Evolutionary conservation across 2,797 vertebrate genomes (phyloP), one percentile per base, ranked within the genome.

Genomic region (Hipposideros larvatus): DNA sequence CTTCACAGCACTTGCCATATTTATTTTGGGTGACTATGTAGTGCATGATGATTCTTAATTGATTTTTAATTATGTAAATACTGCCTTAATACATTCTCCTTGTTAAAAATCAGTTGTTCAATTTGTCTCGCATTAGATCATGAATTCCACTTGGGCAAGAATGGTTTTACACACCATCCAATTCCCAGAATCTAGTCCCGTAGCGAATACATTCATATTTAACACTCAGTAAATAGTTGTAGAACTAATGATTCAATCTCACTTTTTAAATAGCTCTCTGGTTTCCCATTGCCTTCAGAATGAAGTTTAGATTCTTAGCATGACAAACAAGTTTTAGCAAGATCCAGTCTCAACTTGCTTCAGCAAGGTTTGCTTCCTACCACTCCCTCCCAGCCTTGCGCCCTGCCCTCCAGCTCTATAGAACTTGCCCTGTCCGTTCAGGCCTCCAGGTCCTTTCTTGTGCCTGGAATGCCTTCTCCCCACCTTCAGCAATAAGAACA

Each of bases 321-420:
- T 37, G 87, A 92, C 15, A 87, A 87, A 93, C 78, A 94, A 86
- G 79, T 80, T 91, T 95, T 91, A 91, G 63, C 41, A 90, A 87
- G 65, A 87, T 83, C 95, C 75, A 91, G 93, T 71, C 85, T n/a
- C 24, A 94, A 37, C 77, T 83, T 77, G 31, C 87, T 91, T 91
- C 83, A 70, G n/a, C n/a, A n/a, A n/a, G 70, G 80, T 26, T 83
- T 93, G 26, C 43, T 94, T 94, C 51, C 78, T 41, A 79, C 13
- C 41, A n/a, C 46, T 66, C 53, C 53, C 7, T 91, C 10, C 18
- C 19, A 28, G 43, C 77, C 63, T 43, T 24, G 34, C 48, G 24
- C 41, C 15, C 26, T 86, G 11, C 71, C 82, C 82, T 92, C 77
- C 70, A 31, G 51, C 91, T 21, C 15, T 19, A n/a, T 0, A 11